Evolutionary conservation across 2,888 invertebrate species (phyloP).

Genomic region (Lithophane ornitopus): DNA sequence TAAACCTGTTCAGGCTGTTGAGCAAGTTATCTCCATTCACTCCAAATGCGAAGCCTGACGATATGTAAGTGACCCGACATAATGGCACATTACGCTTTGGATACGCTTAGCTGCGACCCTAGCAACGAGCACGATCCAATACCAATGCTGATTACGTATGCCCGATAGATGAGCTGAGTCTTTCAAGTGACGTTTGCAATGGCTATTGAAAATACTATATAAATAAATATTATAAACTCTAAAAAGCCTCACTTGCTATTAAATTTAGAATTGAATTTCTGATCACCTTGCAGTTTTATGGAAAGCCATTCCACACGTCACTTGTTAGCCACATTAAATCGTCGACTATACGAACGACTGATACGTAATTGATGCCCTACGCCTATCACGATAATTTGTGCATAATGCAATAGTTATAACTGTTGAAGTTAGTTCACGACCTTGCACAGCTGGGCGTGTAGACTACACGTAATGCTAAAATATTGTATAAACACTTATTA

Average conservation of each 20-base stretch:
- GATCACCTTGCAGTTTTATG: background rate
- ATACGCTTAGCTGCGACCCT: conserved; percentile 83
- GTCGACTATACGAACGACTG: conserved; percentile 66
- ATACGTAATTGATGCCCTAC: conserved; percentile 73
- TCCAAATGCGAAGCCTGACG: conserved; percentile 84
- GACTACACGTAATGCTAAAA: conserved; percentile 79
- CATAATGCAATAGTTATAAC: conserved; percentile 76
- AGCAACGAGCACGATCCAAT: conserved; percentile 79
- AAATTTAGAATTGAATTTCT: background rate
- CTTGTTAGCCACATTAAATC: conserved; percentile 60
- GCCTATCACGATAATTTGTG: conserved; percentile 76
- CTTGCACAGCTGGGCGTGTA: conserved; percentile 84
- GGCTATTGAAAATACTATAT: conserved; percentile 20
- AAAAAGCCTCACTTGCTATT: background rate
- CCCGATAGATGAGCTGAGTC: conserved; percentile 66
- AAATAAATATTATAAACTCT: background rate
- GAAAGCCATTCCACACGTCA: conserved; percentile 62
- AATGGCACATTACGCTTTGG: conserved; percentile 76
- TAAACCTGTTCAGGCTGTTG: conserved; percentile 85
- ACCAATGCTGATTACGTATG: conserved; percentile 75
- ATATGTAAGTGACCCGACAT: conserved; percentile 84
- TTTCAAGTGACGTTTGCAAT: conserved; percentile 69
- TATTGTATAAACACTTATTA: conserved; percentile 72
- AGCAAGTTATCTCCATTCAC: conserved; percentile 88
- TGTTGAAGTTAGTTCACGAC: conserved; percentile 79